These are phyloP conservation scores for Pelodiscus sinensis DNA, from an alignment of 2,113 vertebrate species.

Conservation along the genomic window DNA sequence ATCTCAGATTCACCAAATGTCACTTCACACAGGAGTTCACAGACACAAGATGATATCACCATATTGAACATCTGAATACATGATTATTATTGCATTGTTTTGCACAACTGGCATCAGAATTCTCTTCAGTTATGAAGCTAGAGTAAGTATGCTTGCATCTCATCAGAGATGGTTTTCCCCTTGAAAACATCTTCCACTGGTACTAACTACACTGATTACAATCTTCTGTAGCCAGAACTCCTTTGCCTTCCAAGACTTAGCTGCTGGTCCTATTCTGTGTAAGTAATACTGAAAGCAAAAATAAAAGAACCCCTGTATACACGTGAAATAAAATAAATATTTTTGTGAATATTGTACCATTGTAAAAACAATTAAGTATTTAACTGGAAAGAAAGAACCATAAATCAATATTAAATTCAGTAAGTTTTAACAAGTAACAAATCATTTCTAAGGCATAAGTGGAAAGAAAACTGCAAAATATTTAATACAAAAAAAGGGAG, in stretches of 20 bases:
- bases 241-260: not conserved
- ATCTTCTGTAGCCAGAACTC: no score
- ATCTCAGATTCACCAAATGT: not conserved
- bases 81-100: not conserved
- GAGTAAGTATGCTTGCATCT: not conserved
- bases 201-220: not conserved
- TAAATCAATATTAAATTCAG: not conserved
- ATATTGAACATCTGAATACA: not conserved
- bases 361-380: not conserved
- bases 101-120: not conserved
- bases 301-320: not conserved
- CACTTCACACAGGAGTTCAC: not conserved
- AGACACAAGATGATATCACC: not conserved
- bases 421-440: not conserved
- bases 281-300: not conserved
- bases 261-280: not conserved
- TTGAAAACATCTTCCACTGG: not conserved
- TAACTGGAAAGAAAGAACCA: not conserved
- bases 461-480: not conserved
- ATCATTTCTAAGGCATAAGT: not conserved
- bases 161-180: not conserved
- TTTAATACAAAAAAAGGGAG: not conserved
- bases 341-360: not conserved
- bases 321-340: not conserved
- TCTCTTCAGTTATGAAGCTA: not conserved